Evolutionary conservation across 2,888 invertebrate genomes (phyloP), one percentile per base, ranked within the genome.

Genomic region (Metalampra italica): DNA sequence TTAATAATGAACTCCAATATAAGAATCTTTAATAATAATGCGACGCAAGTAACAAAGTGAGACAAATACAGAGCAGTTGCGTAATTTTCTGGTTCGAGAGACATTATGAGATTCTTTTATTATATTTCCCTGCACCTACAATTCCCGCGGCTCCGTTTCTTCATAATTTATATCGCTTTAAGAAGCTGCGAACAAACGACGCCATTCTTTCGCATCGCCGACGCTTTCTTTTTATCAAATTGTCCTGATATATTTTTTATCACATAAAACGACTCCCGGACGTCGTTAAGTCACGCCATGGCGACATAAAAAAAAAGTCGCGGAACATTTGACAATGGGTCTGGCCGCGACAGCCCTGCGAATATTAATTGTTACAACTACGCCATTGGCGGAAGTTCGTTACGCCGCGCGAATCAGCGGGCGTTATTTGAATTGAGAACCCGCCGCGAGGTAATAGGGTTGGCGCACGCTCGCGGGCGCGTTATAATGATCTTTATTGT

Each of bases 401-500:
- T 73, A 77, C 66, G 66, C 60, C 60, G 66, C 72, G 55, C 74
- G 77, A 82, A 79, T 78, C 66, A 71, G 68, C 59, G 60, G 47
- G 62, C 66, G 65, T 60, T 70, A 74, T 75, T 79, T 69, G 66
- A 78, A 80, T 75, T 64, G 68, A 56, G 68, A 71, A 66, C 58
- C 61, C 63, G 54, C 52, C 58, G 66, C 56, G 57, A 54, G 55
- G 61, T 59, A 57, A 60, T 65, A 77, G 75, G 78, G 78, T 56
- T 73, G 69, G 55, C 64, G 52, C 49, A 46, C 48, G 73, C 78
- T 68, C 55, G 61, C 55, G 74, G 81, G 72, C 57, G 41, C 57
- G 68, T 72, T 75, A 71, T 83, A 84, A 83, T 75, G 81, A 83
- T 60, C 75, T 71, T 70, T 71, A 79, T 78, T 81, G 77, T 82